Base-by-base conservation (phyloP, 1,140 invertebrate species). In the Dolichoris vasculosae region DNA sequence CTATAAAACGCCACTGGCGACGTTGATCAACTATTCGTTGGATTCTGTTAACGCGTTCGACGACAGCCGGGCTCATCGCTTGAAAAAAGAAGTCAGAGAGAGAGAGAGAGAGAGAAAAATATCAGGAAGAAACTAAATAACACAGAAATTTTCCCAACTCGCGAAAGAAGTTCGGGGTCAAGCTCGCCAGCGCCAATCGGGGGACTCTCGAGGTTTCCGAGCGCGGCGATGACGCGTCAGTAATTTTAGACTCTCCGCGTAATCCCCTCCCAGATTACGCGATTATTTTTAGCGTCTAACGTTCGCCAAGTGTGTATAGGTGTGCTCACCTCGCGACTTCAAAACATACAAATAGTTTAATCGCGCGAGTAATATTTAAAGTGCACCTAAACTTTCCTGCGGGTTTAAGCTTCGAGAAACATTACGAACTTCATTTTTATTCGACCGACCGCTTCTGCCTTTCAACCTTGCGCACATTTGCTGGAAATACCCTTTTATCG, bases 91-190 rank as follows among this genome's bases (percentile, higher is more conserved):
- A n/a, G n/a, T n/a, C 2, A 6, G 40, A 51, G 17, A 76, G 23
- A 51, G 40, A 30, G 4, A 76, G n/a, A 1, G n/a, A 32, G 11
- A 48, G n/a, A 76, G 9, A n/a, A 7, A 40, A 73, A 26, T 26
- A 40, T 0, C 3, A 23, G 20, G 15, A 8, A 73, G 55, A 59
- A 51, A 76, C 51, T 1, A 32, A 76, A 73, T 40, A 40, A 8
- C 9, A 71, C 38, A 3, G 38, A 64, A 77, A 77, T 32, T 83
- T 76, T 83, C 38, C 35, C 51, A 30, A 38, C 51, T 69, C 69
- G n/a, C 40, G 59, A 75, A 83, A 83, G 64, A 86, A 83, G 81
- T 86, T 86, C 81, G 85, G 82, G 64, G 85, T 86, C 81, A 86
- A 83, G 51, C 81, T 26, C 85, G 64, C 40, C 17, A 38, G 4